Evolutionary conservation across 2,113 vertebrate species (phyloP).

Genomic region (Chaenogobius annularis): DNA sequence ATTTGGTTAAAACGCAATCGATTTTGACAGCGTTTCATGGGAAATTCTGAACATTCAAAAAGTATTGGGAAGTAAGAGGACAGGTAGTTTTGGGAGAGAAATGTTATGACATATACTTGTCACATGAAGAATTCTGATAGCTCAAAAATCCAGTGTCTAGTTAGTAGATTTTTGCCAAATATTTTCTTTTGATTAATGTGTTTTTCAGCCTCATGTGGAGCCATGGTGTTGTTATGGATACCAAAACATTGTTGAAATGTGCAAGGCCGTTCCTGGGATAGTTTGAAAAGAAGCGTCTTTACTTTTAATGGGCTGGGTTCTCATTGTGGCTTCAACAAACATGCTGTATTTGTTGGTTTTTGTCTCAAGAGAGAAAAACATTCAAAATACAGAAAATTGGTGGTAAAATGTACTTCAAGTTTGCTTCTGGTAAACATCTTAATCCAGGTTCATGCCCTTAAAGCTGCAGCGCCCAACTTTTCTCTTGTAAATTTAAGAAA

Average conservation of each 20-base stretch:
- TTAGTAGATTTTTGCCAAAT: conserved; percentile 1
- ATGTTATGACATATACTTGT: background rate
- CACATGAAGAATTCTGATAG: background rate
- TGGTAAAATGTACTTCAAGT: background rate
- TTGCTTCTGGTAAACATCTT: too few species aligned
- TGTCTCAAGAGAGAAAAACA: too few species aligned
- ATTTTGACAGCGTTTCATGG: background rate
- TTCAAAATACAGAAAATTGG: too few species aligned
- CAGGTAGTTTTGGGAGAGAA: background rate
- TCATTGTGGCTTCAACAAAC: background rate
- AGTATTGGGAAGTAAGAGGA: background rate
- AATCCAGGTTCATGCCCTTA: too few species aligned
- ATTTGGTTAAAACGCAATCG: too few species aligned
- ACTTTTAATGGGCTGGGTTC: background rate
- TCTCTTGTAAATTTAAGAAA: too few species aligned
- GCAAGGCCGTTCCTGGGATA: background rate
- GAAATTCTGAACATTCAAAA: background rate
- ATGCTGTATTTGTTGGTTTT: background rate
- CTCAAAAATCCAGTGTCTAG: background rate
- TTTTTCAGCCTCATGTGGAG: background rate
- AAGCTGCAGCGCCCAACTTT: too few species aligned
- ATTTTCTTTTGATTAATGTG: background rate
- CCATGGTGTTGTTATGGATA: background rate
- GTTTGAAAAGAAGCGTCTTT: background rate
- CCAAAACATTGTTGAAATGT: background rate